Evolutionary conservation across 1,140 invertebrate genomes (phyloP).

Genomic region (Prorops nasuta): DNA sequence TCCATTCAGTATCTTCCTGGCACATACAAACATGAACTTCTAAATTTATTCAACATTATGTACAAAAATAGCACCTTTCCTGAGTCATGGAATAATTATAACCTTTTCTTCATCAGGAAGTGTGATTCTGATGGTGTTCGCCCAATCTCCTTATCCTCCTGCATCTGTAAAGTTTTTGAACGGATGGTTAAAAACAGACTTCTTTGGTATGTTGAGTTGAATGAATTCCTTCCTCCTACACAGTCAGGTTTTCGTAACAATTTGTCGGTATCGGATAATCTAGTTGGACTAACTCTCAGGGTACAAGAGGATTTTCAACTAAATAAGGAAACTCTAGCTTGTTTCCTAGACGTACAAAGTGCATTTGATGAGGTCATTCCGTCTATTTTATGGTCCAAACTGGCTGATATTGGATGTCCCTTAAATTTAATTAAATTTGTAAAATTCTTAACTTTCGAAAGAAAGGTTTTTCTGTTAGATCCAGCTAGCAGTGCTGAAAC

Average conservation of each 20-base stretch:
- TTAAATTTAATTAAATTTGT: conserved; percentile 3
- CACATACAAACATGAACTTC: conserved; percentile 9
- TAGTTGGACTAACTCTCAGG: conserved; percentile 4
- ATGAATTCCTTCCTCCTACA: conserved; percentile 1
- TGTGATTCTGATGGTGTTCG: not conserved
- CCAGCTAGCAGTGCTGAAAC: not conserved
- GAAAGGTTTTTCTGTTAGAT: conserved; percentile 2
- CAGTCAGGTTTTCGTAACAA: conserved; percentile 11
- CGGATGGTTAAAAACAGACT: conserved; percentile 13
- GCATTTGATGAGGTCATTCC: conserved; percentile 16
- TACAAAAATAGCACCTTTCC: conserved; percentile 5
- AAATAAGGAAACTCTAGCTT: conserved; percentile 1
- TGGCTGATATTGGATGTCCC: conserved; percentile 11
- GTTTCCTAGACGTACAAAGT: conserved; percentile 11
- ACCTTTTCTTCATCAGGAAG: conserved; percentile 11
- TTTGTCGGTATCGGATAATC: conserved; percentile 12
- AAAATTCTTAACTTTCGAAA: conserved; percentile 6
- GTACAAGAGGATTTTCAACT: conserved; percentile 8
- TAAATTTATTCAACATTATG: conserved; percentile 14
- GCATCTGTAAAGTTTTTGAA: conserved; percentile 14
- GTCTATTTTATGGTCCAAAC: conserved; percentile 7
- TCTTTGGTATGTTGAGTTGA: conserved; percentile 11
- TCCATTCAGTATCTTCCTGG: conserved; percentile 6
- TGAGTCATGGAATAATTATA: not conserved
- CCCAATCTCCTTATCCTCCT: conserved; percentile 14